Base-by-base conservation (phyloP, 1,140 invertebrate genomes). In the Stegodyphus dumicola region DNA sequence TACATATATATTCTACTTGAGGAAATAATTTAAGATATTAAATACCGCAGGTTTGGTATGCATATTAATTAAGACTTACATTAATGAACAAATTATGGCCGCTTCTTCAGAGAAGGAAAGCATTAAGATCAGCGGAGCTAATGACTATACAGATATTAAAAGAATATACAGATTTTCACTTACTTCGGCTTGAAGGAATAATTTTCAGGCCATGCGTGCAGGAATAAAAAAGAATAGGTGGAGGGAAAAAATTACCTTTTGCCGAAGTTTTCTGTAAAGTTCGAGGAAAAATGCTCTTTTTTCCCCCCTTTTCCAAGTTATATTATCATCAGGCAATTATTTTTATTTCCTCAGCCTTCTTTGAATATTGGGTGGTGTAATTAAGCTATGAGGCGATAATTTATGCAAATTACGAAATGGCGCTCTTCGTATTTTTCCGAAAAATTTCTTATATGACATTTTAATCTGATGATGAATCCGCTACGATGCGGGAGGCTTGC, bases 371-470 rank as follows among this genome's bases (percentile, higher is more conserved):
- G 52, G 71, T 83, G 79, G 11, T 70, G 81, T 85, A 85, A 85
- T 85, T 85, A 85, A 85, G 81, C 81, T 85, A 85, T 85, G 65
- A 77, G 74, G 81, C 74, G 81, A 85, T 85, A 85, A 85, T 85
- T 85, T 85, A 85, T 85, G 81, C 81, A 85, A 85, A 85, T 85
- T 85, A 77, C 60, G 81, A 64, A 77, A 64, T 53, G 69, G 18
- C 71, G 56, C 18, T 18, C 7, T 67, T 48, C 53, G 56, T 77
- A 85, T 85, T 85, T 85, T 85, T 85, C 81, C 81, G 74, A 77
- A 77, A 85, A 85, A 85, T 85, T 85, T 85, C 81, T 85, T 85
- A 85, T 85, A 85, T 85, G 81, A 85, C 81, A 77, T 85, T 85
- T 85, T 85, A 85, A 85, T 85, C 81, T 51, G 48, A 53, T 85